These are phyloP conservation scores for Phymastichus coffea DNA, from an alignment of 1,140 invertebrate genomes.

Conservation along the genomic window DNA sequence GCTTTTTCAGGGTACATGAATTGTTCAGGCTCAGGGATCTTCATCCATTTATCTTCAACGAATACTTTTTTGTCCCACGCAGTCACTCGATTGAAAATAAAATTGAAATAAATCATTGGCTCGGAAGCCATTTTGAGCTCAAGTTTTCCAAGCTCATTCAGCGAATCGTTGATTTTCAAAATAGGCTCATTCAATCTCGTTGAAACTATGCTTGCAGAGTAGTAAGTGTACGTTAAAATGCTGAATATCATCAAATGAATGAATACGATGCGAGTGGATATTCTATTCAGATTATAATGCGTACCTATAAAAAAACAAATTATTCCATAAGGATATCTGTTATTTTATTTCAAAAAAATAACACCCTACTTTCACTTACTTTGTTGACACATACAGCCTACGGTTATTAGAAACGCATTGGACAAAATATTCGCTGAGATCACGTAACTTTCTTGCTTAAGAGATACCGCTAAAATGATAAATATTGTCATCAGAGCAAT, in stretches of 20 bases:
- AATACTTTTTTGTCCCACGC: slow-evolving; percentile 21
- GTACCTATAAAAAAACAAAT: neutral
- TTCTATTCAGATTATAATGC: neutral
- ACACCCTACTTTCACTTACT: neutral
- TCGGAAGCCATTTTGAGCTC: slow-evolving; percentile 40
- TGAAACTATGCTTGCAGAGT: slow-evolving; percentile 46
- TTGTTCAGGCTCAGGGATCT: slow-evolving; percentile 26
- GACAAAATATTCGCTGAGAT: neutral
- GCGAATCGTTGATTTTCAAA: slow-evolving; percentile 47
- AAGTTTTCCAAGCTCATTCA: slow-evolving; percentile 39
- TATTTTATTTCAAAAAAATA: neutral
- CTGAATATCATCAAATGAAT: slow-evolving; percentile 39
- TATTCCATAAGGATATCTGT: neutral
- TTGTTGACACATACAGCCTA: slow-evolving; percentile 8
- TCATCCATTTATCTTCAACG: slow-evolving; percentile 17
- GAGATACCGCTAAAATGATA: neutral
- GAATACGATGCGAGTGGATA: slow-evolving; percentile 35
- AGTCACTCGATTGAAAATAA: slow-evolving; percentile 34
- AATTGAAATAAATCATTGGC: slow-evolving; percentile 41
- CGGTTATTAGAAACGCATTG: neutral
- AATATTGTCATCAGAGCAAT: slow-evolving; percentile 7
- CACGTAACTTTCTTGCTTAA: neutral
- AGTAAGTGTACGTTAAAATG: slow-evolving; percentile 47
- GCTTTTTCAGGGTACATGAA: slow-evolving; percentile 22
- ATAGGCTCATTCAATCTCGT: slow-evolving; percentile 43